Conservation (phyloP, 2,888 invertebrate species). For the Neuroscelio doddi region DNA sequence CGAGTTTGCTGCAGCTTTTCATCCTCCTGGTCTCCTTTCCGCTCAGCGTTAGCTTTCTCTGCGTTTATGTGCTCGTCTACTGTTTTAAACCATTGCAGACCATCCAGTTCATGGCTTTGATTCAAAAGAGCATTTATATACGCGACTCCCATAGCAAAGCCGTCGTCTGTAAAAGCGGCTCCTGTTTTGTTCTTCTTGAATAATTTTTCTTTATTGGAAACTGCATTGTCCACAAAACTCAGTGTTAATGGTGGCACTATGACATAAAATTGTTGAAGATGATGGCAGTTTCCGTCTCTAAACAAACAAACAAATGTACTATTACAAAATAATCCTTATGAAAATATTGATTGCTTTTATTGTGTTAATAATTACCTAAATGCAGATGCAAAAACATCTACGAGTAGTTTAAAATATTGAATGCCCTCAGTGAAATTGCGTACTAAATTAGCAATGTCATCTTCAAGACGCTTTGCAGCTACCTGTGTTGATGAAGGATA, state of each 20-base stretch:
- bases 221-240: constrained; percentile 95
- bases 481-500: constrained; percentile 77
- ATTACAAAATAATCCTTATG: neutral
- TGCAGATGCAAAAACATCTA: constrained; percentile 93
- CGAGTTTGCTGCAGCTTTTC: constrained; percentile 94
- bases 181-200: constrained; percentile 91
- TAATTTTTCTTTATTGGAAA: constrained; percentile 93
- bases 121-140: constrained; percentile 93
- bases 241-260: constrained; percentile 95
- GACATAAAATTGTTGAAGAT: constrained; percentile 92
- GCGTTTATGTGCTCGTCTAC: constrained; percentile 81
- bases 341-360: neutral
- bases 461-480: constrained; percentile 83
- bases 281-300: constrained; percentile 80
- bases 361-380: constrained; percentile 78
- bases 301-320: neutral
- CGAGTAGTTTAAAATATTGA: constrained; percentile 91
- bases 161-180: constrained; percentile 97
- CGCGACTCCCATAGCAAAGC: constrained; percentile 96
- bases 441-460: constrained; percentile 84
- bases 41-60: constrained; percentile 78
- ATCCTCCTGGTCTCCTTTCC: constrained; percentile 77
- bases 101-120: constrained; percentile 88
- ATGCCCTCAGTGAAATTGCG: constrained; percentile 90
- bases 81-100: constrained; percentile 96